These are phyloP conservation scores for Larimichthys crocea DNA, from an alignment of 2,113 vertebrate species.

Conservation along the genomic window DNA sequence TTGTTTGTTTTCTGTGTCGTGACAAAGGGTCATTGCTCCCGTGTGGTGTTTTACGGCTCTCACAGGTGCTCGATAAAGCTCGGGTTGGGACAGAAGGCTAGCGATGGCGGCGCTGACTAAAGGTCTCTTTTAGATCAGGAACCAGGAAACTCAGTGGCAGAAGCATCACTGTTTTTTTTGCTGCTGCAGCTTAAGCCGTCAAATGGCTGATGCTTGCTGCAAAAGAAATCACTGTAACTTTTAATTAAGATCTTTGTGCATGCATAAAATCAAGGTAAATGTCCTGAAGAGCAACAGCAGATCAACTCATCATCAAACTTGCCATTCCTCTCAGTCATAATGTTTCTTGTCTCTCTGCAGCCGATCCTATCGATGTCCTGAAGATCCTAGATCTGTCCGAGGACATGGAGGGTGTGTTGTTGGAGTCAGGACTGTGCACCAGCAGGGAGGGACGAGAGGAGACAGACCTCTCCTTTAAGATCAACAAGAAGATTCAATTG, in stretches of 20 bases:
- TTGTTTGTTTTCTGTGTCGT: neutral
- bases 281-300: neutral
- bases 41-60: neutral
- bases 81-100: neutral
- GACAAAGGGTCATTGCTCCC: neutral
- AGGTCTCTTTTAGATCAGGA: neutral
- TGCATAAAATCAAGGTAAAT: neutral
- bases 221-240: neutral
- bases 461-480: constrained; percentile 86
- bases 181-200: neutral
- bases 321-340: neutral
- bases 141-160: neutral
- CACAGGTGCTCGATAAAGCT: neutral
- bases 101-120: neutral
- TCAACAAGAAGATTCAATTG: constrained; percentile 86
- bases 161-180: neutral
- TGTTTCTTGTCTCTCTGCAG: constrained; percentile 65
- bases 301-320: neutral
- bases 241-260: neutral
- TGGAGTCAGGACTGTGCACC: constrained; percentile 88
- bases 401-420: constrained; percentile 84
- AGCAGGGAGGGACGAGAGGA: constrained; percentile 80
- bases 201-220: neutral
- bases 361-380: constrained; percentile 85
- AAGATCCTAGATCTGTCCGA: constrained; percentile 84